A percentile compares a stretch with the other conserved stretches of the same genome.
Evolutionary conservation across 2,888 invertebrate species (phyloP).

Genomic region (Plusia festucae): DNA sequence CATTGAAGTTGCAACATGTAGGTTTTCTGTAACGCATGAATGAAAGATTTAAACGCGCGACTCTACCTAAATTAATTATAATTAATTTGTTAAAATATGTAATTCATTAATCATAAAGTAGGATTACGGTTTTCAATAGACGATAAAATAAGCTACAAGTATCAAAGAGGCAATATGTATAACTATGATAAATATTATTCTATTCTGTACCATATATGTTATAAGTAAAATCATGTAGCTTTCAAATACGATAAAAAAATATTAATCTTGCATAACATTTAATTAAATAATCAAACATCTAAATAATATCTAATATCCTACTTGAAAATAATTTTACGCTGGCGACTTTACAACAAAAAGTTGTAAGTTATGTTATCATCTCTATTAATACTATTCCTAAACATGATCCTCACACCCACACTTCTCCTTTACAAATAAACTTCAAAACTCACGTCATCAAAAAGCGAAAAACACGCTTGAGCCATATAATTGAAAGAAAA

Average conservation of each 20-base stretch:
- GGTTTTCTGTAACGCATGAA: constrained; percentile 13
- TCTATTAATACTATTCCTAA: constrained; percentile 25
- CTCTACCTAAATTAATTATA: not conserved
- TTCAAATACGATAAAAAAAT: too few relatives aligned
- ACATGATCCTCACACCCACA: constrained; percentile 39
- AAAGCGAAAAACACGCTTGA: constrained; percentile 69
- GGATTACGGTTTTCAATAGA: not conserved
- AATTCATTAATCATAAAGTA: not conserved
- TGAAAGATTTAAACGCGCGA: constrained; percentile 63
- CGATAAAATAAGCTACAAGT: too few relatives aligned
- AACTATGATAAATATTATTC: too few relatives aligned
- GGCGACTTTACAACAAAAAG: constrained; percentile 15
- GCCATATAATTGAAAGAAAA: constrained; percentile 81
- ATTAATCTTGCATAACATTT: not conserved
- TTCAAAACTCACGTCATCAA: constrained; percentile 61
- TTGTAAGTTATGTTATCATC: not conserved
- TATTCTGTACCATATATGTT: too few relatives aligned
- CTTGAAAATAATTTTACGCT: constrained; percentile 10
- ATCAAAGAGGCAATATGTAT: too few relatives aligned
- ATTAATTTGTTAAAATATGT: too few relatives aligned
- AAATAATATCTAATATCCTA: too few relatives aligned
- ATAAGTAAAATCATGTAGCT: too few relatives aligned
- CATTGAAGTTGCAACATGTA: not conserved
- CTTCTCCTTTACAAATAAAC: constrained; percentile 51
- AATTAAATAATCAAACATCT: not conserved